Evolutionary conservation across 92 coral and sea anemone genomes (phyloP), one percentile per base, ranked within the genome.

Genomic region (Anthopleura xanthogrammica): DNA sequence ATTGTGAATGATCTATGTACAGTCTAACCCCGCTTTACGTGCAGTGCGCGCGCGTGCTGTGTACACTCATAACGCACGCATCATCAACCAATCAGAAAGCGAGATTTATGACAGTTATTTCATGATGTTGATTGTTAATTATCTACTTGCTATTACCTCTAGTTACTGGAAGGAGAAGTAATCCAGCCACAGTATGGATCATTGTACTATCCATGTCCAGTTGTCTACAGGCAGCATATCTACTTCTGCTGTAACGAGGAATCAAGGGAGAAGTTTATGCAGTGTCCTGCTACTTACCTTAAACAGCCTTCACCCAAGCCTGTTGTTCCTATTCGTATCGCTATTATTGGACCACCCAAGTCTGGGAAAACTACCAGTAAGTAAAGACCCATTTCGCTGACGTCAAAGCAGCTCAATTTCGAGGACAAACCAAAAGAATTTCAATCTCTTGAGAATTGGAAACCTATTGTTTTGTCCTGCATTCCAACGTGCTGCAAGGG

Each of bases 261-360:
- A 41, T 93, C 97, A 58, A 88, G 96, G 66, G 90, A 90, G 13
- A 72, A 60, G 55, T 94, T 96, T 80, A 90, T 94, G 91, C 91
- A 87, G 86, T 92, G 94, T 76, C 99, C 99, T 20, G 85, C 92
- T 19, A 90, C 93, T 9, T 96, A 83, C 91, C 85, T 96, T 54
- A 96, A 92, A 77, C 99, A 96, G 68, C 95, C 99, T 5, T 96
- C 99, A 14, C 99, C 99, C 66, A 96, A 91, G 85, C 98, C 99
- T 40, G 96, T 94, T 52, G 99, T 96, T 17, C 96, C 99, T 5
- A 90, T 96, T 57, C 90, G 90, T 64, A 92, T 96, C 87, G 98
- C 99, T 58, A 91, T 96, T 48, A 94, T 96, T 57, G 99, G 99
- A 78, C 99, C 99, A 19, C 99, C 99, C 3, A 96, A 96, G 87